A percentile compares a stretch with the other conserved stretches of the same genome.
These are phyloP conservation scores for Illadopsis cleaveri DNA, from an alignment of 2,113 vertebrate species.

Conservation along the genomic window DNA sequence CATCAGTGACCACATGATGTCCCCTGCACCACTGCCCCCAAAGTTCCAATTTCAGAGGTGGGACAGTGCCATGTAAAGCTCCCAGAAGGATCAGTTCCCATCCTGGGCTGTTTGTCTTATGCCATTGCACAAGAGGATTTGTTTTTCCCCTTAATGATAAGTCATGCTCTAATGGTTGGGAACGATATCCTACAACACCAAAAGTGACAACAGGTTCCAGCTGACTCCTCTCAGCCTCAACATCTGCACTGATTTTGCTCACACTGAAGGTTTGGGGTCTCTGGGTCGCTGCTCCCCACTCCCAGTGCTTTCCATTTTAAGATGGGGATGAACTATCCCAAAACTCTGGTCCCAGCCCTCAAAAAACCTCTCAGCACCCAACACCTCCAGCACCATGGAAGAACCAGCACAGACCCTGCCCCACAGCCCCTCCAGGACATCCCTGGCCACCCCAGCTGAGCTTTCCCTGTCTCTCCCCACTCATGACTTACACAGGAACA, in stretches of 20 bases:
- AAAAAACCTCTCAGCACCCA: neutral
- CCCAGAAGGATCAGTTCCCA: neutral
- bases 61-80: neutral
- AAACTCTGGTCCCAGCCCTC: neutral
- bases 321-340: neutral
- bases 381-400: neutral
- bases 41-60: neutral
- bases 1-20: neutral
- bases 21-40: neutral
- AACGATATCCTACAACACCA: neutral
- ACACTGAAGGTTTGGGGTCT: neutral
- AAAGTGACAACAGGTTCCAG: neutral
- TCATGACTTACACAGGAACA: neutral
- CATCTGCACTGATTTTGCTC: neutral
- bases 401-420: fast-evolving
- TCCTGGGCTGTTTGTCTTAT: neutral
- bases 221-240: neutral
- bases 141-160: neutral
- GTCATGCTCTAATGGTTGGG: neutral
- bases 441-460: neutral
- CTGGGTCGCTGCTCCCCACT: neutral
- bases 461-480: neutral
- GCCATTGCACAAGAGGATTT: neutral
- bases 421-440: neutral
- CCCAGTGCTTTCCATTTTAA: neutral